These are phyloP conservation scores for Buceros bicornis DNA, from an alignment of 2,797 vertebrate genomes.

Conservation along the genomic window DNA sequence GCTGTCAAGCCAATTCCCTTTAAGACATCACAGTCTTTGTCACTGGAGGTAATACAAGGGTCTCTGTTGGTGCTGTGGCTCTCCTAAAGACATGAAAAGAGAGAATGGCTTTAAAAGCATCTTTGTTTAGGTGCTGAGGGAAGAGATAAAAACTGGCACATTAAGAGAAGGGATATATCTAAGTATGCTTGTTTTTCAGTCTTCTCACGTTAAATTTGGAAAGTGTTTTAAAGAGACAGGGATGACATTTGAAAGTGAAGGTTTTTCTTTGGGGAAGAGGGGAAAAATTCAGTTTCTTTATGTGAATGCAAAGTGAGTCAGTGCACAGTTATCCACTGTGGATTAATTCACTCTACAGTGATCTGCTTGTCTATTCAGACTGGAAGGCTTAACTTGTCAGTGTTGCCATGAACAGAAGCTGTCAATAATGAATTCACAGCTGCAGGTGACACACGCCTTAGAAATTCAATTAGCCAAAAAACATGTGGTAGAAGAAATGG, in stretches of 20 bases:
- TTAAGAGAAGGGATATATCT: neutral
- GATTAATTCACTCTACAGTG: slow-evolving; percentile 65
- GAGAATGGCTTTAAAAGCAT: neutral
- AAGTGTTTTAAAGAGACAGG: neutral
- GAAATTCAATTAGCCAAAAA: slow-evolving; percentile 68
- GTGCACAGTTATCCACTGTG: slow-evolving; percentile 51
- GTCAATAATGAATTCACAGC: slow-evolving; percentile 55
- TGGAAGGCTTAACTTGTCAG: slow-evolving; percentile 55
- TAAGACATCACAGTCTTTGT: neutral
- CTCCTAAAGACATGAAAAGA: neutral
- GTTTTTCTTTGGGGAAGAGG: neutral
- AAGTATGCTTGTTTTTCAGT: neutral
- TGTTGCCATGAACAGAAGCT: slow-evolving; percentile 34
- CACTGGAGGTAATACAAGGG: neutral
- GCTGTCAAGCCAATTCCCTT: neutral
- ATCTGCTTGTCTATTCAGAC: slow-evolving; percentile 60
- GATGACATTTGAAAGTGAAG: neutral
- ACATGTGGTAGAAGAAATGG: slow-evolving; percentile 7
- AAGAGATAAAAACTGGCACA: neutral
- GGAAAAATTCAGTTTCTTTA: slow-evolving; percentile 15
- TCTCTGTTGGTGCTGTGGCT: neutral
- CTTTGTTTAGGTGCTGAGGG: neutral
- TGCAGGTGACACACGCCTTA: slow-evolving; percentile 65
- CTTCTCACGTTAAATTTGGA: neutral
- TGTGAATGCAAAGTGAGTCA: slow-evolving; percentile 67